phyloP scores from a whole-genome alignment of 2,797 vertebrate genomes.

The Crocidura indochinensis region DNA sequence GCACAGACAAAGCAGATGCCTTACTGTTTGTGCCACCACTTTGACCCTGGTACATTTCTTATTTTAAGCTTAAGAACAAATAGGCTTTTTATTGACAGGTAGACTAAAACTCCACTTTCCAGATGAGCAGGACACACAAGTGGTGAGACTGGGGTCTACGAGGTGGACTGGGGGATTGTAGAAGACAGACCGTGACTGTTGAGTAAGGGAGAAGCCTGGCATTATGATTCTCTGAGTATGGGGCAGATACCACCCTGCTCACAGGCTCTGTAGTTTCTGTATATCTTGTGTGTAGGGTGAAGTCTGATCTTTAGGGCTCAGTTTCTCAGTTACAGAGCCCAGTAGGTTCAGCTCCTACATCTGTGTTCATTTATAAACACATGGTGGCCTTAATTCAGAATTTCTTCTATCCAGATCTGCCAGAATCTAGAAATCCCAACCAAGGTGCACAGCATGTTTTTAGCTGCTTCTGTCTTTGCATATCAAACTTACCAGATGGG shows the following conservation, averaged over 20 bases:
- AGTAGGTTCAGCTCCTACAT: not conserved
- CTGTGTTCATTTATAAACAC: not conserved
- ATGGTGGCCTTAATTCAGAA: not conserved
- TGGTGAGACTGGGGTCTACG: not conserved
- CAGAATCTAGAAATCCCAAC: not conserved
- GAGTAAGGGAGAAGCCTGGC: not conserved
- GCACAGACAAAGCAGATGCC: too few relatives aligned
- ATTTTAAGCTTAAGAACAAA: not conserved
- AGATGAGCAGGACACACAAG: not conserved
- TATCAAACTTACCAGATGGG: not conserved
- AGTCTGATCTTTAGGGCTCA: not conserved
- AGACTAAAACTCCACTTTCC: not conserved
- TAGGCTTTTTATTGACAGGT: not conserved
- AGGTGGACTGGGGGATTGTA: not conserved
- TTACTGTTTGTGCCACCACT: too few relatives aligned
- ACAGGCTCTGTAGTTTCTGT: not conserved
- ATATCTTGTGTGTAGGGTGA: not conserved
- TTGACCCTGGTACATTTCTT: too few relatives aligned
- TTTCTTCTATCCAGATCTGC: not conserved
- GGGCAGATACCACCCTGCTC: not conserved
- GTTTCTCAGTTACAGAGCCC: not conserved
- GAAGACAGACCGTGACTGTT: not conserved
- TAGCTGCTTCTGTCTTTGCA: slow-evolving; percentile 10
- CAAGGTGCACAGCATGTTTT: not conserved
- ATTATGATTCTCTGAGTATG: not conserved